phyloP scores from a whole-genome alignment of 2,797 vertebrate genomes.

The Typhlichthys eigenmanni region DNA sequence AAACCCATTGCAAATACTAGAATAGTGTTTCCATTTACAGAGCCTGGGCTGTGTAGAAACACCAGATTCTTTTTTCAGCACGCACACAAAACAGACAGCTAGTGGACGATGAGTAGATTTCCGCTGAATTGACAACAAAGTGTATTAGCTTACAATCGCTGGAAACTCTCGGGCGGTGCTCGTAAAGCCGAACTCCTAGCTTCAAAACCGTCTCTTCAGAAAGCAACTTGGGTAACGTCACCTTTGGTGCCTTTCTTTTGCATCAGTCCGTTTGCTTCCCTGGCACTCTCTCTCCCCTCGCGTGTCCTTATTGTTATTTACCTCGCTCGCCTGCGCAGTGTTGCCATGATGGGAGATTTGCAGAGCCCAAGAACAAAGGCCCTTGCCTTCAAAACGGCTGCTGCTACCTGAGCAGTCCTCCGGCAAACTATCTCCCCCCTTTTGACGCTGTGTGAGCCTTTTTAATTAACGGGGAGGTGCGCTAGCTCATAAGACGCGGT shows the following conservation, averaged over 20 bases:
- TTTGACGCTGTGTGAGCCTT: slow-evolving; percentile 89
- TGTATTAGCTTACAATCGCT: too few species aligned
- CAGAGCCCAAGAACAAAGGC: slow-evolving; percentile 49
- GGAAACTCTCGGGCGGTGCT: too few species aligned
- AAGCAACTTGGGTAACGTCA: too few species aligned
- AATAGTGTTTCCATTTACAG: too few species aligned
- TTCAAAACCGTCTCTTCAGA: too few species aligned
- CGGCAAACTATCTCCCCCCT: slow-evolving; percentile 61
- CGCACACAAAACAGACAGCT: too few species aligned
- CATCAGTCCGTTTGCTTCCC: slow-evolving; percentile 18
- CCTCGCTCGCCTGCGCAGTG: slow-evolving; percentile 19
- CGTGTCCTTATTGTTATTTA: slow-evolving; percentile 42
- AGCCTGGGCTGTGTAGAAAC: too few species aligned
- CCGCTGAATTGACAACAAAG: too few species aligned
- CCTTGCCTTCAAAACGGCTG: slow-evolving; percentile 27
- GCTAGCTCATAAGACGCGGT: slow-evolving; percentile 70
- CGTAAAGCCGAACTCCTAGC: too few species aligned
- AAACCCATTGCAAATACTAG: too few species aligned
- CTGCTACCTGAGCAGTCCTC: slow-evolving; percentile 69
- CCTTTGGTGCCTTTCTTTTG: slow-evolving; percentile 6
- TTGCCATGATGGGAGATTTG: slow-evolving; percentile 38
- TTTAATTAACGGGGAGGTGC: slow-evolving; percentile 96
- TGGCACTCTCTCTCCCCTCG: slow-evolving; percentile 8
- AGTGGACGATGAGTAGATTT: too few species aligned
- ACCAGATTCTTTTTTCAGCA: too few species aligned